Base-by-base conservation (phyloP, 1,140 invertebrate species). In the Acromyrmex heyeri region DNA sequence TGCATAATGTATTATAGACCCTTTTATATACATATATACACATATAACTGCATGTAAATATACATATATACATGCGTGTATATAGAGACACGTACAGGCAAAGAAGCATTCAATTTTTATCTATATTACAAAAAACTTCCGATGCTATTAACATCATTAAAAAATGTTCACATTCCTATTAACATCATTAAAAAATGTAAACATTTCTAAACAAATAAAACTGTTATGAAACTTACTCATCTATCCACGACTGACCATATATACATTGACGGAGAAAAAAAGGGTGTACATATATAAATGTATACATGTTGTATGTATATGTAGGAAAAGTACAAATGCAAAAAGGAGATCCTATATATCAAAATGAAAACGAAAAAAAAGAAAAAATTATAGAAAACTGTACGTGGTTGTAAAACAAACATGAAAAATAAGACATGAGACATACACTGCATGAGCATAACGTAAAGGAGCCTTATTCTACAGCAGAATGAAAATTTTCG, bases 401-500 rank as follows among this genome's bases (percentile, higher is more conserved):
- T 87, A 87, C 61, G 50, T 89, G 93, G 88, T 87, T 90, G 90
- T 91, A 90, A 91, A 44, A 93, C 88, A 92, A 93, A 92, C 79
- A 88, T 88, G 88, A 94, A 91, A 94, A 93, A 93, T 94, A 93
- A 93, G 94, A 95, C 94, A 95, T 95, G 95, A 95, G 94, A 94
- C 95, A 95, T 94, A 95, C 94, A 93, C 93, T 92, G 94, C 94
- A 95, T 92, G 94, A 95, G 94, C 94, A 95, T 92, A 94, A 95
- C 92, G 95, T 88, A 93, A 93, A 89, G 91, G 90, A 93, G 86
- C 91, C 77, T 92, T 93, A 92, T 92, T 92, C 93, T 94, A 93
- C 88, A 93, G 93, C 93, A 90, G 86, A 93, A 93, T 93, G 93
- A 90, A 92, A 92, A 92, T 92, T 87, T 92, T 91, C 86, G 70